Conservation (phyloP, 1,140 invertebrate species). For the Anoplolepis gracilipes region DNA sequence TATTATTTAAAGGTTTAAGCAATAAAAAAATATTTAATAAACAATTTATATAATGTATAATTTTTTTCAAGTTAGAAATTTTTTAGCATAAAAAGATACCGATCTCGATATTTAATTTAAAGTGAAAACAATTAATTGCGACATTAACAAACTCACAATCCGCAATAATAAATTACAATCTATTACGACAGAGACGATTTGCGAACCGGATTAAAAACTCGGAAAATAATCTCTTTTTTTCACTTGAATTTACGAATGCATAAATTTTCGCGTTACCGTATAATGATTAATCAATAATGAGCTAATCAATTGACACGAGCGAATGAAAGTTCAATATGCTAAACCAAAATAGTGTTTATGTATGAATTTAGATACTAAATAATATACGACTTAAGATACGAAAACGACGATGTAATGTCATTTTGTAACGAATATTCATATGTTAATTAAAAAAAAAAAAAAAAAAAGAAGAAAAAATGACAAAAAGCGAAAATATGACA, state of each 20-base stretch:
- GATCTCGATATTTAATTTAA: background rate
- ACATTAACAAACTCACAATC: conserved; percentile 13
- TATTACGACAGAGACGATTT: background rate
- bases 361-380: background rate
- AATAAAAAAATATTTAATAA: background rate
- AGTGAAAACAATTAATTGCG: background rate
- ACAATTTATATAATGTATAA: too few species aligned
- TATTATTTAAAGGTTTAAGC: background rate
- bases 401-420: background rate
- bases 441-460: background rate
- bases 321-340: conserved; percentile 32
- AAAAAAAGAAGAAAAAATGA: background rate
- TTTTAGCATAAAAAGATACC: background rate
- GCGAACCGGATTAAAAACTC: conserved; percentile 30
- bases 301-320: background rate
- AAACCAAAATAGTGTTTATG: background rate
- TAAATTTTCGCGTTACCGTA: conserved; percentile 12
- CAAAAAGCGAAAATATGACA: background rate
- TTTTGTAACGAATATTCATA: background rate
- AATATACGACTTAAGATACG: background rate
- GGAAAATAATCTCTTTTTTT: background rate
- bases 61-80: too few species aligned
- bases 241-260: conserved; percentile 18
- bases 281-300: conserved; percentile 13
- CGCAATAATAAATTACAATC: background rate